Percentiles rank a stretch among this genome's conserved stretches.
Evolutionary conservation across 2,113 vertebrate species (phyloP).

Genomic region (Hippocampus barbouri): DNA sequence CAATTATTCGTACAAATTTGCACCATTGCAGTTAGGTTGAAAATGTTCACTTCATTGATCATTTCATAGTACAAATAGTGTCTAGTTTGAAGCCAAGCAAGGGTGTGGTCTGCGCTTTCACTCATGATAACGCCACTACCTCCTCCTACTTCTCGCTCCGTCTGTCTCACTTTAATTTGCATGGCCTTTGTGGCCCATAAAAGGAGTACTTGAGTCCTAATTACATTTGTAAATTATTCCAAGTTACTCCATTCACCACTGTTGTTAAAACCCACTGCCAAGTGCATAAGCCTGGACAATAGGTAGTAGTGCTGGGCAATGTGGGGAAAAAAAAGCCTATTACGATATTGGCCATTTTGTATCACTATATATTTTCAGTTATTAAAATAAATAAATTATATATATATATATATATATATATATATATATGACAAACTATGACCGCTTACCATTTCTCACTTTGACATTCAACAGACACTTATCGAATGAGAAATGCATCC

Average conservation of each 20-base stretch:
- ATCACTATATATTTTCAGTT: too few species aligned
- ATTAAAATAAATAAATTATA: too few species aligned
- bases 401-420: too few species aligned
- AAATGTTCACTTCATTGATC: background rate
- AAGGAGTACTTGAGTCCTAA: background rate
- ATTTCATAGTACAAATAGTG: background rate
- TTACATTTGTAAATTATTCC: background rate
- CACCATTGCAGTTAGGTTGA: background rate
- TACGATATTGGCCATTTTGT: too few species aligned
- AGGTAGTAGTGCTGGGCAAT: too few species aligned
- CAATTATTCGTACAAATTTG: background rate
- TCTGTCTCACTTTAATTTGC: background rate
- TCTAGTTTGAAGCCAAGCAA: slow-evolving; percentile 15
- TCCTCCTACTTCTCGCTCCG: background rate
- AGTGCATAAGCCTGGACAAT: background rate
- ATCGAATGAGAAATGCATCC: too few species aligned
- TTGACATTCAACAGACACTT: too few species aligned
- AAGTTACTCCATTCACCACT: background rate
- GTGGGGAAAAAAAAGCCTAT: too few species aligned
- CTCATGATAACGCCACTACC: slow-evolving; percentile 49
- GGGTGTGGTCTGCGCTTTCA: slow-evolving; percentile 59
- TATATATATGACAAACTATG: too few species aligned
- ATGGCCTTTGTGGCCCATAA: background rate
- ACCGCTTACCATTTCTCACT: too few species aligned
- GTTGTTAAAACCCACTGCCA: background rate